A percentile compares a stretch with the other conserved stretches of the same genome.
Conservation (phyloP, 2,113 vertebrate species). For the Leptobrachium leishanense region DNA sequence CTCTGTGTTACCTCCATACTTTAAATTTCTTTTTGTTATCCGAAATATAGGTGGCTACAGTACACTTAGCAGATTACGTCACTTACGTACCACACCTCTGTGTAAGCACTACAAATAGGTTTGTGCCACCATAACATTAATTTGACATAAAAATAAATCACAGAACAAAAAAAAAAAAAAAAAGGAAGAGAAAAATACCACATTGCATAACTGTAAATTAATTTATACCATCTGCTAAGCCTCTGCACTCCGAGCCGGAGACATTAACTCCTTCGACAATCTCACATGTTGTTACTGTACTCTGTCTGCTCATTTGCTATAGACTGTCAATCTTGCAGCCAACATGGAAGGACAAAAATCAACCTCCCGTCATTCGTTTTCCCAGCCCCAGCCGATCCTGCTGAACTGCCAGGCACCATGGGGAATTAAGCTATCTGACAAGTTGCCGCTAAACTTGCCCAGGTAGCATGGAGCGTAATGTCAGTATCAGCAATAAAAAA, state of each 20-base stretch:
- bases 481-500: conserved; percentile 60
- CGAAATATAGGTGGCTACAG: too few relatives aligned
- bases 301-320: conserved; percentile 50
- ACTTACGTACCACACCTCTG: too few relatives aligned
- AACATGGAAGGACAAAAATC: conserved; percentile 49
- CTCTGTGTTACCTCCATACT: too few relatives aligned
- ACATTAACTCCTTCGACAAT: conserved; percentile 64
- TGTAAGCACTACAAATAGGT: too few relatives aligned
- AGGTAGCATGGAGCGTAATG: conserved; percentile 49
- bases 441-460: conserved; percentile 57
- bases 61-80: too few relatives aligned
- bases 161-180: too few relatives aligned
- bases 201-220: conserved; percentile 66
- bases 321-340: conserved; percentile 46
- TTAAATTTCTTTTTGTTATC: too few relatives aligned
- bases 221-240: conserved; percentile 71
- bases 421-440: conserved; percentile 56
- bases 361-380: conserved; percentile 56
- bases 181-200: conserved; percentile 60
- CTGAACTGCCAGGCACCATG: conserved; percentile 51
- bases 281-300: conserved; percentile 57
- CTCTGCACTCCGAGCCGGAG: conserved; percentile 56
- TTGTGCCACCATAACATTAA: too few relatives aligned
- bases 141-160: too few relatives aligned
- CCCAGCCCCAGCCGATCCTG: conserved; percentile 46